Conservation (phyloP, 1,140 invertebrate species). For the Olivierus martensii region DNA sequence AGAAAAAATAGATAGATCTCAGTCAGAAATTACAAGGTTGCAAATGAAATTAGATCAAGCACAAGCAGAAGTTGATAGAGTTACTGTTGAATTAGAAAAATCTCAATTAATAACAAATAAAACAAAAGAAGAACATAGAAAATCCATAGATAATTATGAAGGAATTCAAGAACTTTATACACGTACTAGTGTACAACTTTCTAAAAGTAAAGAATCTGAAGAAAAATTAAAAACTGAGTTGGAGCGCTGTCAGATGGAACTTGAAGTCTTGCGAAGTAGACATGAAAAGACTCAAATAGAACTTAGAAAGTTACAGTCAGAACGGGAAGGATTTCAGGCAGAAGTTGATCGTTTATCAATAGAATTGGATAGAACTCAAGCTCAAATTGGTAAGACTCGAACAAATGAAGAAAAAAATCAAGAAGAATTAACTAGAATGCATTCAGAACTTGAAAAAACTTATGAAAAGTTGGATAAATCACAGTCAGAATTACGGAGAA, state of each 20-base stretch:
- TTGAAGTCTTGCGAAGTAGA: constrained; percentile 70
- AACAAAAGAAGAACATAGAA: constrained; percentile 67
- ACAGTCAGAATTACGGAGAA: constrained; percentile 61
- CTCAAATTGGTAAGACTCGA: constrained; percentile 65
- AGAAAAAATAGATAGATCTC: constrained; percentile 79
- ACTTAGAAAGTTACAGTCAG: constrained; percentile 57
- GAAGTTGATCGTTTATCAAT: constrained; percentile 69
- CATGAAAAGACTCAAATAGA: constrained; percentile 80
- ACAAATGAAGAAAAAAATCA: constrained; percentile 68
- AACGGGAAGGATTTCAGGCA: constrained; percentile 68
- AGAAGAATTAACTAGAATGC: constrained; percentile 69
- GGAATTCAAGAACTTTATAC: constrained; percentile 76
- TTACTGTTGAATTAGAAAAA: constrained; percentile 74
- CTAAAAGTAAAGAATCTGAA: constrained; percentile 72
- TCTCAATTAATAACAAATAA: constrained; percentile 59
- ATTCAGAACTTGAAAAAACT: constrained; percentile 76
- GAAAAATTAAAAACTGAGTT: constrained; percentile 84
- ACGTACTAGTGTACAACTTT: constrained; percentile 55
- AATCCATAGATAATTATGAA: constrained; percentile 66
- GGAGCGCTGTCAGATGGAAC: constrained; percentile 57
- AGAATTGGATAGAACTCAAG: constrained; percentile 46
- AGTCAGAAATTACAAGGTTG: constrained; percentile 75
- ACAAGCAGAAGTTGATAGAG: constrained; percentile 71
- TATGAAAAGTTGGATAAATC: constrained; percentile 77
- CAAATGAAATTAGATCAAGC: constrained; percentile 73